Conservation (phyloP, 1,140 invertebrate genomes). For the Musca vetustissima region DNA sequence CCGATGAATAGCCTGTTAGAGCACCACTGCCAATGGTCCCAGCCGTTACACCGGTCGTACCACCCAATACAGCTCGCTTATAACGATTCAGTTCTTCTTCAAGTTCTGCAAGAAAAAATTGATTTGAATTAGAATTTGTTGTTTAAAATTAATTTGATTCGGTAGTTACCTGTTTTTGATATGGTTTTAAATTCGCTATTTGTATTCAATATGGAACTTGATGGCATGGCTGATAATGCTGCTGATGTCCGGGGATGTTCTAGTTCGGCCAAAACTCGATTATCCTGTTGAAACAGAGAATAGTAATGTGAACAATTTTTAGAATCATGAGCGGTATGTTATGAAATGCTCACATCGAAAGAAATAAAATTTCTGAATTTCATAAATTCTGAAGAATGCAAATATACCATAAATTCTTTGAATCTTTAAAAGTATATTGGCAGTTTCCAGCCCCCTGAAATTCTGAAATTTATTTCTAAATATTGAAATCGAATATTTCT, state of each 20-base stretch:
- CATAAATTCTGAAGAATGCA: no score
- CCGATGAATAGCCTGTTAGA: conserved; percentile 44
- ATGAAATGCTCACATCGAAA: no score
- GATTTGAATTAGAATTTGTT: no score
- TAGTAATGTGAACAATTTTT: no score
- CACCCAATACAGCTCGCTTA: conserved; percentile 49
- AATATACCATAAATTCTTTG: no score
- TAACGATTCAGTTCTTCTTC: conserved; percentile 55
- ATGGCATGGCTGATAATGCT: conserved; percentile 49
- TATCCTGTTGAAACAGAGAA: conserved; percentile 56
- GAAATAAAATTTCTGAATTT: no score
- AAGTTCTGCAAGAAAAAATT: conserved; percentile 36
- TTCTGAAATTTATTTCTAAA: no score
- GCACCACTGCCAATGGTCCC: conserved; percentile 47
- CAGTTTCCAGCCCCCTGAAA: no score
- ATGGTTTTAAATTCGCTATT: conserved; percentile 56
- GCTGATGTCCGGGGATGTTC: conserved; percentile 73
- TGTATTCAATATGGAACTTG: conserved; percentile 53
- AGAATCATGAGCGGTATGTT: no score
- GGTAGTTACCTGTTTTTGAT: conserved; percentile 50
- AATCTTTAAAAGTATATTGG: no score
- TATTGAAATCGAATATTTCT: no score
- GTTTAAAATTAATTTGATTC: no score
- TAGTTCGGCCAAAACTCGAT: conserved; percentile 83
- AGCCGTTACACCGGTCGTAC: conserved; percentile 43